phyloP scores from a whole-genome alignment of 1,140 invertebrate species.

The Plectus sambesii region DNA sequence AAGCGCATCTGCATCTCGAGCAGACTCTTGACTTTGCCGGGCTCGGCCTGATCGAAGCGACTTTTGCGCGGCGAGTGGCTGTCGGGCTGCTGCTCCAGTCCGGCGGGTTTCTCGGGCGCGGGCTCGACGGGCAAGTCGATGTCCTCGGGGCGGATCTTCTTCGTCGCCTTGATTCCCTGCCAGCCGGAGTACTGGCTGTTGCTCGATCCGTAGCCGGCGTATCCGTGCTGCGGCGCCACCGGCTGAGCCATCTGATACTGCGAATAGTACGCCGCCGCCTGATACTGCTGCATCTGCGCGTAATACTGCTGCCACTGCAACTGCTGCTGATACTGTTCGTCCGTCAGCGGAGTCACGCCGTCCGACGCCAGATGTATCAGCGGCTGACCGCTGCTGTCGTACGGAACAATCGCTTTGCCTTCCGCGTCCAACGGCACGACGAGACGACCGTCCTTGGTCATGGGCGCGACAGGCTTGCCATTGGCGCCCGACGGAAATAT shows the following conservation, averaged over 20 bases:
- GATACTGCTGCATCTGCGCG: too few relatives aligned
- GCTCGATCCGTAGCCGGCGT: too few relatives aligned
- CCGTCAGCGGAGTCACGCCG: constrained; percentile 25
- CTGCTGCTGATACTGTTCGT: constrained; percentile 19
- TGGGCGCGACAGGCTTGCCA: constrained; percentile 25
- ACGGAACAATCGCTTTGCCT: constrained; percentile 27
- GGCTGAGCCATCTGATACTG: too few relatives aligned
- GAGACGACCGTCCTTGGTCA: constrained; percentile 21
- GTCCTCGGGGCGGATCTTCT: constrained; percentile 28
- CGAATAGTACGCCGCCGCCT: too few relatives aligned
- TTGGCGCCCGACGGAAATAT: constrained; percentile 26
- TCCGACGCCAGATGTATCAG: constrained; percentile 30
- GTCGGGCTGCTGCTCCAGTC: neutral
- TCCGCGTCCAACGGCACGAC: constrained; percentile 24
- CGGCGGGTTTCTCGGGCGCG: constrained; percentile 6
- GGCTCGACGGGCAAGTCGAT: constrained; percentile 19
- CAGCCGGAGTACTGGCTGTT: too few relatives aligned
- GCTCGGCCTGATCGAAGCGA: neutral
- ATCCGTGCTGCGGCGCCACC: too few relatives aligned
- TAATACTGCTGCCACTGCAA: constrained; percentile 24
- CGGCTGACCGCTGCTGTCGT: constrained; percentile 25
- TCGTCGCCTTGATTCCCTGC: constrained; percentile 20
- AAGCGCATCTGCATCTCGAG: constrained; percentile 10
- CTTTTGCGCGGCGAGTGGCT: neutral
- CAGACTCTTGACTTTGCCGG: constrained; percentile 7